Conservation (phyloP, 2,888 invertebrate species). For the Arrhopalites spinosus region DNA sequence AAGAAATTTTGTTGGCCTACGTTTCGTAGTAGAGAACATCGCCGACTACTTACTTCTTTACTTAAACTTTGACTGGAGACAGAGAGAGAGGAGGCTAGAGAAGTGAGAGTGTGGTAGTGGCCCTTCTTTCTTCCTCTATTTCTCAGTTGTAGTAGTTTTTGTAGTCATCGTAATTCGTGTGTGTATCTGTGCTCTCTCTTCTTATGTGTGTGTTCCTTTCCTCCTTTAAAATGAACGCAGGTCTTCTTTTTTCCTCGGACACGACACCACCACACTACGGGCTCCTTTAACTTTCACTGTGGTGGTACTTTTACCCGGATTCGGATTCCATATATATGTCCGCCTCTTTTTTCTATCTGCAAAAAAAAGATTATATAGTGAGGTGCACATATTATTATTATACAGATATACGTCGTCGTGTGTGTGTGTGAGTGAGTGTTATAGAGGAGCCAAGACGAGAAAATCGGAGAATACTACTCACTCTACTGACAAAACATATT, state of each 20-base stretch:
- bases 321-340: slow-evolving; percentile 9
- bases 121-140: background rate
- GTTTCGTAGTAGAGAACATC: background rate
- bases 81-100: no score
- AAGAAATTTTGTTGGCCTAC: background rate
- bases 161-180: background rate
- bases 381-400: no score
- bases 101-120: no score
- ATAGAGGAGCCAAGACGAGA: no score
- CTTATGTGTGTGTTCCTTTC: background rate
- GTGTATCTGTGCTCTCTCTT: background rate
- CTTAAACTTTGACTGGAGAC: no score
- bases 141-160: background rate
- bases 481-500: no score
- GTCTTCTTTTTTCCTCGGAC: slow-evolving; percentile 6
- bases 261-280: background rate
- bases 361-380: no score
- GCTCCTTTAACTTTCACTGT: background rate
- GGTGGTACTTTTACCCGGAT: slow-evolving; percentile 6
- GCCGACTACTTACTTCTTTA: no score
- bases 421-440: no score
- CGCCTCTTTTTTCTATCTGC: no score
- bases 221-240: slow-evolving; percentile 10
- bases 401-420: no score
- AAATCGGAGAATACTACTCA: no score